Base-by-base conservation (phyloP, 1,140 invertebrate genomes). In the Anastrepha ludens region DNA sequence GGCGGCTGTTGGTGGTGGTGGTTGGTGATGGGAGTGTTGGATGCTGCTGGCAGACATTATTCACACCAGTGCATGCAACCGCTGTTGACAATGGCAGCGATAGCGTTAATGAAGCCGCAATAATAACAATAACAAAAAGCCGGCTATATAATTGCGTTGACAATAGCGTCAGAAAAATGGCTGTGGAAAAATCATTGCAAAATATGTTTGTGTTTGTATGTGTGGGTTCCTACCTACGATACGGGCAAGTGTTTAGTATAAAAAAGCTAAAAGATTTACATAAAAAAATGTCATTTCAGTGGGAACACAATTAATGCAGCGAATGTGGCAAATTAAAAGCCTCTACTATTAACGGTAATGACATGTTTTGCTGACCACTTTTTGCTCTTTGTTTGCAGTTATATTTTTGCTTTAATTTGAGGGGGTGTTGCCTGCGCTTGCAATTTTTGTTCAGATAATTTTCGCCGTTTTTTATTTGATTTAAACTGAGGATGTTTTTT, bases 281-380 rank as follows among this genome's bases (percentile, higher is more conserved):
- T 81, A 81, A 55, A 81, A 29, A 81, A 58, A 7, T 81, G 74
- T 81, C 74, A 81, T 81, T 74, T 81, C 50, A 81, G 47, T 81
- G 74, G 47, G 74, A 81, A 81, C 74, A 81, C 74, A 81, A 81
- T 81, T 55, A 58, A 47, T 81, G 47, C 74, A 81, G 74, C 50
- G 74, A 81, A 58, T 55, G 74, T 81, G 20, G 74, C 17, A 81
- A 81, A 81, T 81, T 81, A 81, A 81, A 81, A 81, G 44, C 74
- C 74, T 81, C 74, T 81, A 81, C 74, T 81, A 81, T 81, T 81
- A 81, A 81, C 74, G 47, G 74, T 81, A 81, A 81, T 81, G 74
- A 81, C 74, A 81, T 81, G 74, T 81, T 81, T 81, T 81, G 74
- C 74, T 81, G 74, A 13, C 44, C 47, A 81, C 44, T 11, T 50